These are phyloP conservation scores for Rhopalosiphum nymphaeae DNA, from an alignment of 2,888 invertebrate species.

Conservation along the genomic window DNA sequence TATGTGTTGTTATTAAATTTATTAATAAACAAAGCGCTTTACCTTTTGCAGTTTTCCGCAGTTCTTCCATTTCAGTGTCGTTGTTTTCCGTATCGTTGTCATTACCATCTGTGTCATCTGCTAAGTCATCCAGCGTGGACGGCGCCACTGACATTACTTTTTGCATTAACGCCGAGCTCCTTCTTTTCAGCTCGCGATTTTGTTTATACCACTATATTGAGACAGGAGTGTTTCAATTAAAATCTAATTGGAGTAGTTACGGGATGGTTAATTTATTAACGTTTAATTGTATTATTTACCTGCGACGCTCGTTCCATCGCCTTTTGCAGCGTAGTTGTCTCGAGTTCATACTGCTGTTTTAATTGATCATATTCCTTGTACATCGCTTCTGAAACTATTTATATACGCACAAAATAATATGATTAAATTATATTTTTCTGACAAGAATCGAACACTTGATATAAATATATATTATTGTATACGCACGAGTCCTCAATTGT, in stretches of 20 bases:
- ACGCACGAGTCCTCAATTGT: constrained; percentile 72
- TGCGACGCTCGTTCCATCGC: constrained; percentile 69
- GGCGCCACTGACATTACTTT: constrained; percentile 74
- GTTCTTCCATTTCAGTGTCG: constrained; percentile 76
- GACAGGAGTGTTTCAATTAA: constrained; percentile 41
- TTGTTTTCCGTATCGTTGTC: constrained; percentile 73
- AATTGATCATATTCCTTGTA: constrained; percentile 82
- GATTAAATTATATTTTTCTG: neutral
- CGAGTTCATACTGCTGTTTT: constrained; percentile 81
- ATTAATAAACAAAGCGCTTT: neutral
- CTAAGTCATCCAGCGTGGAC: constrained; percentile 71
- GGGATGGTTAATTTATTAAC: constrained; percentile 29
- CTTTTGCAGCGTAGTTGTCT: constrained; percentile 80
- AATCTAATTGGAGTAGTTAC: neutral
- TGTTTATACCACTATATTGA: constrained; percentile 80
- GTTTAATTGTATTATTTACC: constrained; percentile 66
- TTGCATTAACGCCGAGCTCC: constrained; percentile 77
- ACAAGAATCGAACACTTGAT: neutral
- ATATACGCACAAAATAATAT: neutral
- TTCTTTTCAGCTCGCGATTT: constrained; percentile 80
- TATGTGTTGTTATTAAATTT: neutral
- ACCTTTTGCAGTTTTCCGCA: constrained; percentile 77
- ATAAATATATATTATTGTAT: neutral
- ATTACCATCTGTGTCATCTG: constrained; percentile 71
- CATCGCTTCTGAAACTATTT: constrained; percentile 78